Percentiles rank a stretch among this genome's conserved stretches.
These are phyloP conservation scores for Muscicapa striata DNA, from an alignment of 2,797 vertebrate species.

Conservation along the genomic window DNA sequence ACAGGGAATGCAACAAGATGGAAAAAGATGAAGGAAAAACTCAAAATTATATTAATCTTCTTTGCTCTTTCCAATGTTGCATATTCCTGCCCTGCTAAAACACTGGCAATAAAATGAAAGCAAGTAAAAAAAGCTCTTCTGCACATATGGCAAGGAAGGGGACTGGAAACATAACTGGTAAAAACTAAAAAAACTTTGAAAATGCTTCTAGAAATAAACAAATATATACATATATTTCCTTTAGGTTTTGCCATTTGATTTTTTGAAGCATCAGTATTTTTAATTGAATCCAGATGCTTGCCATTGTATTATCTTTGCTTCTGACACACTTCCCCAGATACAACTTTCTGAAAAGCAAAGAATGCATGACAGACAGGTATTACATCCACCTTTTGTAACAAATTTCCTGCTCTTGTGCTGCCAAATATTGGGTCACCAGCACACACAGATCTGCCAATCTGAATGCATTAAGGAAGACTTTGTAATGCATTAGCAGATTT, in stretches of 20 bases:
- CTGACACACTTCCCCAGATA: not conserved
- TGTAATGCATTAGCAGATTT: not conserved
- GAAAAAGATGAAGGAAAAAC: not conserved
- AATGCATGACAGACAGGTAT: not conserved
- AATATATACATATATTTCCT: not conserved
- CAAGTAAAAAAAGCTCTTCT: not conserved
- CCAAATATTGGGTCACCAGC: not conserved
- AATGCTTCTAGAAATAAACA: not conserved
- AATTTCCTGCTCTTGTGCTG: not conserved
- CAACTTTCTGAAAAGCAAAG: not conserved
- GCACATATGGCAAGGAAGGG: not conserved
- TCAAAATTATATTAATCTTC: not conserved
- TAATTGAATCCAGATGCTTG: not conserved
- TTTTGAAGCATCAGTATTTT: not conserved
- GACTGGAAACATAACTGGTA: not conserved
- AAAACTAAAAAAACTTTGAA: not conserved
- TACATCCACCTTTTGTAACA: not conserved
- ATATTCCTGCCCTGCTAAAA: not conserved
- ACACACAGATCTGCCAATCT: not conserved
- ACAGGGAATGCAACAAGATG: not conserved
- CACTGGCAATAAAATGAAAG: not conserved
- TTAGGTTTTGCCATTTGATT: not conserved
- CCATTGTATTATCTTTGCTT: not conserved
- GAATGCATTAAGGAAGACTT: not conserved
- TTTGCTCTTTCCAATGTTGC: not conserved